Evolutionary conservation across 2,113 vertebrate species (phyloP).

Genomic region (Paralichthys olivaceus): DNA sequence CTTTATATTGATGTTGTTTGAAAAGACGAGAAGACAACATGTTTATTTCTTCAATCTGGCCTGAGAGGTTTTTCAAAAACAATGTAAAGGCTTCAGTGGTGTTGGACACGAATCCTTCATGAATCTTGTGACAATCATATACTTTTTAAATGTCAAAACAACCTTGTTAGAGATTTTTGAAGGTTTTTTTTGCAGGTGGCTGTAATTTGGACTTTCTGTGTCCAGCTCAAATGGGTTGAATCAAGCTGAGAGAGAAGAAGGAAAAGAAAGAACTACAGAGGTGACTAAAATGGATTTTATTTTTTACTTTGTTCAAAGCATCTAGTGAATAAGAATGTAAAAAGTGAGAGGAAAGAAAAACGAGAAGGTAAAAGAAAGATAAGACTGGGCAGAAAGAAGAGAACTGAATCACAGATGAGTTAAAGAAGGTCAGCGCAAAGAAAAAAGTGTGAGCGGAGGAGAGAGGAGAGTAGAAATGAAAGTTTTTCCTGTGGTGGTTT

Average conservation of each 20-base stretch:
- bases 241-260: constrained; percentile 24
- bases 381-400: constrained; percentile 27
- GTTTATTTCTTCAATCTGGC: too few relatives aligned
- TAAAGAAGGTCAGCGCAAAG: constrained; percentile 43
- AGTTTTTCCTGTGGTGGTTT: constrained; percentile 26
- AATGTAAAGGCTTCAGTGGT: too few relatives aligned
- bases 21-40: too few relatives aligned
- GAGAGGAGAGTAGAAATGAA: constrained; percentile 27
- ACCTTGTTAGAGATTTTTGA: too few relatives aligned
- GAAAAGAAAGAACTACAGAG: not conserved
- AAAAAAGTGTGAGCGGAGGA: constrained; percentile 9
- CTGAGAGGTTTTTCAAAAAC: too few relatives aligned
- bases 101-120: too few relatives aligned
- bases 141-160: too few relatives aligned
- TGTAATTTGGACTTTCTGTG: not conserved
- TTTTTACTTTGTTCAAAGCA: constrained; percentile 47
- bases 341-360: constrained; percentile 46
- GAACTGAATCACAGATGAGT: constrained; percentile 33
- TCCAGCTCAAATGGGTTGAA: constrained; percentile 23
- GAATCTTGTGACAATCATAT: too few relatives aligned
- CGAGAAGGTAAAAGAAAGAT: constrained; percentile 33
- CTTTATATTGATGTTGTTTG: too few relatives aligned
- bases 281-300: constrained; percentile 29
- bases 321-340: constrained; percentile 22
- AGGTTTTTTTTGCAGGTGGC: too few relatives aligned